Percentiles rank a stretch among this genome's conserved stretches.
Evolutionary conservation across 2,113 vertebrate genomes (phyloP).

Genomic region (Gallinago undulata): DNA sequence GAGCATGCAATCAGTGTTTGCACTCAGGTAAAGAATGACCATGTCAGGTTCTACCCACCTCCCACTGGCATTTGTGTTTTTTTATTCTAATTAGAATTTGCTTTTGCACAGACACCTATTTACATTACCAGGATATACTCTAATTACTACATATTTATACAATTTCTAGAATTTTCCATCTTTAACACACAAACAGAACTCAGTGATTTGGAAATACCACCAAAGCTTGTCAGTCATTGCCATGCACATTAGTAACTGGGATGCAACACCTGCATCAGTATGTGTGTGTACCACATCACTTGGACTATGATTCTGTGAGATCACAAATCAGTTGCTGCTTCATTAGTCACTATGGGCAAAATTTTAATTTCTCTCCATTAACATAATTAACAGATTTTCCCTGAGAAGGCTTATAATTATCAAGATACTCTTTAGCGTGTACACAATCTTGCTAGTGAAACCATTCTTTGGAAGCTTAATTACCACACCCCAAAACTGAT

Average conservation of each 20-base stretch:
- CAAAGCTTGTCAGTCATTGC: not conserved
- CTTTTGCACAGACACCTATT: too few relatives aligned
- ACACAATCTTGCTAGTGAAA: not conserved
- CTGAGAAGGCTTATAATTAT: not conserved
- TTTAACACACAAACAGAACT: not conserved
- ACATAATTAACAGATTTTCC: not conserved
- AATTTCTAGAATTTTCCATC: not conserved
- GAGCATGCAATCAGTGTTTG: not conserved
- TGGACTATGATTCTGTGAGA: not conserved
- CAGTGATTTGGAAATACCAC: not conserved
- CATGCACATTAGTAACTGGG: not conserved
- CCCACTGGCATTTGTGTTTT: rapidly evolving
- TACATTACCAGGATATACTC: not conserved
- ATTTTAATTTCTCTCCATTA: not conserved
- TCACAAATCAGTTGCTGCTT: not conserved
- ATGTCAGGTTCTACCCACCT: not conserved
- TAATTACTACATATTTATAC: not conserved
- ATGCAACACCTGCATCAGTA: too few relatives aligned
- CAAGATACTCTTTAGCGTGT: not conserved
- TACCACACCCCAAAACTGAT: not conserved
- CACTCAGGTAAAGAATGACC: not conserved
- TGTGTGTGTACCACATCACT: too few relatives aligned
- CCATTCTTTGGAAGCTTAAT: not conserved
- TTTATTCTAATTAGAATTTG: not conserved
- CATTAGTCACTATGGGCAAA: not conserved